Base-by-base conservation (phyloP, 2,888 invertebrate species). In the Agonopterix heracliana region DNA sequence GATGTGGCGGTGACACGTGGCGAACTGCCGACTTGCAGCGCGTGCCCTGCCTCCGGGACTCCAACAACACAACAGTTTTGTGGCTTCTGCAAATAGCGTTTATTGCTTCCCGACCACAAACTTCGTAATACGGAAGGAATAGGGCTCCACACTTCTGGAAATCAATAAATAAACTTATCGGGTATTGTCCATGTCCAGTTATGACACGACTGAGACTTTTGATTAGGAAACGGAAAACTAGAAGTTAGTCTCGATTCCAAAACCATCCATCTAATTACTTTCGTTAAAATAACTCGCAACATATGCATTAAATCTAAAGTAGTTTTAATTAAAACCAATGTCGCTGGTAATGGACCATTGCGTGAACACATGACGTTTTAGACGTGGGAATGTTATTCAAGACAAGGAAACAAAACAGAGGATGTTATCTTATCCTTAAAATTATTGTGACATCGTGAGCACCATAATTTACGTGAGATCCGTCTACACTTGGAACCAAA, bases 51-150 rank as follows among this genome's bases (percentile, higher is more conserved):
- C 38, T 38, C 38, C n/a, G 10, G 38, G 38, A 38, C n/a, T 38
- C 38, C 5, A 10, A 38, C 55, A 54, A 57, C 54, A 51, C 56
- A 68, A 57, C 64, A 65, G 68, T 74, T 74, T 67, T 78, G 78
- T 66, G 77, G 80, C 77, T 80, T 80, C 82, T 73, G 72, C 72
- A 76, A 78, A 78, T 78, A 78, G 68, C 64, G 65, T 76, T 79
- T 80, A 79, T 74, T 65, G 66, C 70, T 68, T 60, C 54, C 58
- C 55, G 53, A 59, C 59, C 66, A 60, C 69, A 62, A 68, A 66
- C 64, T 66, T 63, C 45, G 54, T 60, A 64, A 66, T 60, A 64
- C 63, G 67, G 60, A 63, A 63, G 69, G 56, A 64, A 63, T 56
- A 47, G 42, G 61, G 57, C 46, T 49, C 14, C 9, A 38, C 17